Conservation (phyloP, 2,113 vertebrate species). For the Uropsilus gracilis region DNA sequence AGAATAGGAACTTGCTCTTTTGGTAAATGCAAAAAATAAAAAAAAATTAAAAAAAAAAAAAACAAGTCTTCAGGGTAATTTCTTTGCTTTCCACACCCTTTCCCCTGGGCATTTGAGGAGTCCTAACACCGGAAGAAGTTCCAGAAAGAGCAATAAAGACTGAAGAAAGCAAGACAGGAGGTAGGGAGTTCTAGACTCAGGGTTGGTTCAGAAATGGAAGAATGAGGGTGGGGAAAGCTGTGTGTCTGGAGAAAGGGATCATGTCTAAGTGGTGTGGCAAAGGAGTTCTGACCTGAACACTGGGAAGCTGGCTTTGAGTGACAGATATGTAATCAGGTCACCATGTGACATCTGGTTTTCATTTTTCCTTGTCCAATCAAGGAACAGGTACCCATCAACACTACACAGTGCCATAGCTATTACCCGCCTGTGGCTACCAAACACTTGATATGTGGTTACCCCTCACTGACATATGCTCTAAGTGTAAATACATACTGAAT, state of each 20-base stretch:
- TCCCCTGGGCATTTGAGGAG: neutral
- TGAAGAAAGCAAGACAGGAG: neutral
- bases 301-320: neutral
- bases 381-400: neutral
- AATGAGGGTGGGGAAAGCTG: neutral
- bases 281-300: neutral
- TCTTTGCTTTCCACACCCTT: neutral
- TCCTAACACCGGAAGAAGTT: neutral
- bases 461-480: too few relatives aligned
- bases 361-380: constrained; percentile 40
- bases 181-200: neutral
- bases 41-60: neutral
- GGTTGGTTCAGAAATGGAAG: neutral
- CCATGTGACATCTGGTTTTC: neutral
- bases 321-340: neutral
- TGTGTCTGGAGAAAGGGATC: neutral
- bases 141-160: neutral
- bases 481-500: neutral
- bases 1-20: neutral
- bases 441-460: neutral
- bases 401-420: neutral
- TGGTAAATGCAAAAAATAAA: constrained; percentile 14
- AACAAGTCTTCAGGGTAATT: neutral
- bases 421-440: neutral
- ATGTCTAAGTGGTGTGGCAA: neutral